phyloP scores from a whole-genome alignment of 1,140 invertebrate species.

The Drosophila orosa region DNA sequence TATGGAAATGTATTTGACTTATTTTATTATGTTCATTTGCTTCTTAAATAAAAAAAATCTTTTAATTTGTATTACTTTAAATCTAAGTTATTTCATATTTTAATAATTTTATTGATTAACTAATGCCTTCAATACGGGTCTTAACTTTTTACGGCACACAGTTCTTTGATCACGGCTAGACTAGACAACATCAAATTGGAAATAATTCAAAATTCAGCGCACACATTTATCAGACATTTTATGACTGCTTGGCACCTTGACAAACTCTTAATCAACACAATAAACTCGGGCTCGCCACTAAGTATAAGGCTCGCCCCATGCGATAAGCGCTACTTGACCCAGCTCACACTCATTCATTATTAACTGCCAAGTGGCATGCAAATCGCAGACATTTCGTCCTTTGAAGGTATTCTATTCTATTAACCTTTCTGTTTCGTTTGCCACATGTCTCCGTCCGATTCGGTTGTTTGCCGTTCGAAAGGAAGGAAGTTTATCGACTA shows the following conservation, averaged over 20 bases:
- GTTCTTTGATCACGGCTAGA: not conserved
- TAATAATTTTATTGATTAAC: not conserved
- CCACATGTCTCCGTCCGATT: constrained; percentile 15
- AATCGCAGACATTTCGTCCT: constrained; percentile 36
- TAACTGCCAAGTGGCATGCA: constrained; percentile 64
- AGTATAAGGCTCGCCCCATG: not conserved
- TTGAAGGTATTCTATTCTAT: constrained; percentile 25
- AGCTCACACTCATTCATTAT: constrained; percentile 17
- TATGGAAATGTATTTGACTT: not conserved
- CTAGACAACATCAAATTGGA: not conserved
- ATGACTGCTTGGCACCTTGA: not conserved
- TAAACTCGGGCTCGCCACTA: constrained; percentile 11
- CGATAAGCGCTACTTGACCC: constrained; percentile 9
- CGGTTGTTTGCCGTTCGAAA: constrained; percentile 5
- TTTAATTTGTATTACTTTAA: not conserved
- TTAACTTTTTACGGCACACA: too few species aligned
- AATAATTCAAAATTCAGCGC: not conserved
- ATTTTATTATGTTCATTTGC: not conserved
- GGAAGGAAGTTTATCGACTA: constrained; percentile 23
- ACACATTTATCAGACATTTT: constrained; percentile 6
- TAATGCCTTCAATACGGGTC: not conserved
- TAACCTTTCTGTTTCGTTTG: constrained; percentile 29
- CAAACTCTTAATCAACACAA: constrained; percentile 10
- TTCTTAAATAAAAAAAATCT: too few species aligned
- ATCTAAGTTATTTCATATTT: not conserved